Conservation (phyloP, 2,113 vertebrate species). For the Sturnus vulgaris region DNA sequence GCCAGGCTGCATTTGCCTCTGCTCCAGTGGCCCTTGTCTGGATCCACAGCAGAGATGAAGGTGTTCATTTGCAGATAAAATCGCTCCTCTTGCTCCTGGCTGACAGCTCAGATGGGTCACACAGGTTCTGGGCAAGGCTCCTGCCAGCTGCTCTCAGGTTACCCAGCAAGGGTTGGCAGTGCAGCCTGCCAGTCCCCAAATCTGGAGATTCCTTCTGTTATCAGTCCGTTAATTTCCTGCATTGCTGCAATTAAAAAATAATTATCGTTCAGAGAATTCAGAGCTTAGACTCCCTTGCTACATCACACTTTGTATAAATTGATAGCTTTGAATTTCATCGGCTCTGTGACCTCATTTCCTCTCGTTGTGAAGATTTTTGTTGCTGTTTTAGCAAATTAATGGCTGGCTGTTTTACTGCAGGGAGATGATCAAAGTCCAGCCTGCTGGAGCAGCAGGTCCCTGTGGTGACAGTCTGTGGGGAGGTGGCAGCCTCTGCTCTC, state of each 20-base stretch:
- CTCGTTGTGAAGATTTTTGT: background rate
- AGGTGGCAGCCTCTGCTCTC: background rate
- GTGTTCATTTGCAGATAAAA: background rate
- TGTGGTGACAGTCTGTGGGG: background rate
- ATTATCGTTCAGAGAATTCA: background rate
- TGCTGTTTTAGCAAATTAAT: background rate
- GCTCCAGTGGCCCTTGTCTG: background rate
- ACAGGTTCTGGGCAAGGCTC: background rate
- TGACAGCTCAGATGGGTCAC: background rate
- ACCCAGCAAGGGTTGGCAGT: background rate
- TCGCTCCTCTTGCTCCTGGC: fast-evolving
- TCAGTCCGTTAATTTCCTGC: background rate
- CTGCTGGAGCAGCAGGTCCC: background rate
- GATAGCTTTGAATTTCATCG: background rate
- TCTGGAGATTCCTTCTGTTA: background rate
- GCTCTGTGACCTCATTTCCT: background rate
- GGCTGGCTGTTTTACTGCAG: background rate
- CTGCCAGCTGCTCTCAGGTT: background rate
- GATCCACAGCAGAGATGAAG: background rate
- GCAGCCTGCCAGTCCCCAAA: background rate
- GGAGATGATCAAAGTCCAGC: background rate
- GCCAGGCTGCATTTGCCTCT: background rate
- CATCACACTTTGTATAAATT: background rate
- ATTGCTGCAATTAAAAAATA: background rate
- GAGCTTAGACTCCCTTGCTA: background rate